Evolutionary conservation across 2,797 vertebrate species (phyloP).

Genomic region (Spinus pinus): DNA sequence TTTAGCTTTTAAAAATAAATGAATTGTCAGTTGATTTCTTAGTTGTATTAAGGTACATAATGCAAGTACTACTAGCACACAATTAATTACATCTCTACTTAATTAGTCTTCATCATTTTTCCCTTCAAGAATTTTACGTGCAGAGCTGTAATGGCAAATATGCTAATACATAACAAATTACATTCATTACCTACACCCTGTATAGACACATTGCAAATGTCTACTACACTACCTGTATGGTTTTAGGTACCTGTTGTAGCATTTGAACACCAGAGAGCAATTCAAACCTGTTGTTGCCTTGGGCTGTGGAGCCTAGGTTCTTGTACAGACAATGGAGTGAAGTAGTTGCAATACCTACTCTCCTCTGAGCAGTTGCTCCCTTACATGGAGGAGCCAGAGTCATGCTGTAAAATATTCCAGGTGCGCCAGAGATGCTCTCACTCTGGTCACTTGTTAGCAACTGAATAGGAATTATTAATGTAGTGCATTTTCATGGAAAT

Average conservation of each 20-base stretch:
- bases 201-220: background rate
- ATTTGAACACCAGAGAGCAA: background rate
- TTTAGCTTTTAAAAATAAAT: background rate
- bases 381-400: background rate
- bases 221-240: background rate
- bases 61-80: background rate
- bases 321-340: background rate
- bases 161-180: background rate
- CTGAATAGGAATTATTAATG: background rate
- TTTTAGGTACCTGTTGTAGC: background rate
- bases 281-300: background rate
- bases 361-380: background rate
- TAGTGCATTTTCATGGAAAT: background rate
- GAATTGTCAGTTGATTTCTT: background rate
- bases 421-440: background rate
- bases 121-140: background rate
- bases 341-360: background rate
- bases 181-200: background rate
- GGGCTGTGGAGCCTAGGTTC: background rate
- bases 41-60: background rate
- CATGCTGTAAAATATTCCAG: rapidly evolving
- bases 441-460: background rate
- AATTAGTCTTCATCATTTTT: background rate
- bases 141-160: background rate
- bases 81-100: background rate